phyloP scores from a whole-genome alignment of 1,140 invertebrate genomes.

The Calycopis cecrops region DNA sequence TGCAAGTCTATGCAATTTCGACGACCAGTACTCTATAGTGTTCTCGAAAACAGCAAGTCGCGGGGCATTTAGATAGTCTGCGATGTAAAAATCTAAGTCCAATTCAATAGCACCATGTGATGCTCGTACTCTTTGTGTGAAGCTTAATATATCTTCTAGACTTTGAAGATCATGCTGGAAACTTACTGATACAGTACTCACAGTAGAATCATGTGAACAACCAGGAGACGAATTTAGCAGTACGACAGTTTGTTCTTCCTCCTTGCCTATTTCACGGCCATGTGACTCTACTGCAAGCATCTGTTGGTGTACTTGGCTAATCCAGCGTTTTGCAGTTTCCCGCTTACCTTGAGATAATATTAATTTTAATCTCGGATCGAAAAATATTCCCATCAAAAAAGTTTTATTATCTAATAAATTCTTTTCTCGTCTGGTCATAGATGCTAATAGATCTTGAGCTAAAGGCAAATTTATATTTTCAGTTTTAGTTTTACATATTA shows the following conservation, averaged over 20 bases:
- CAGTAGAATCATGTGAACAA: slow-evolving; percentile 16
- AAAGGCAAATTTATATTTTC: slow-evolving; percentile 5
- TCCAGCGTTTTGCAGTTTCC: not conserved
- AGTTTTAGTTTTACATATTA: slow-evolving; percentile 2
- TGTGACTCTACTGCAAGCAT: slow-evolving; percentile 1
- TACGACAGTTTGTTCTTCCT: slow-evolving; percentile 15
- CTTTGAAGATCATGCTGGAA: slow-evolving; percentile 12
- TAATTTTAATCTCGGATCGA: not conserved
- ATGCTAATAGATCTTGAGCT: not conserved
- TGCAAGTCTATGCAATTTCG: slow-evolving; percentile 12
- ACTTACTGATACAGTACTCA: slow-evolving; percentile 7
- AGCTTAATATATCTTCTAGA: slow-evolving; percentile 15
- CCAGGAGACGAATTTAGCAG: slow-evolving; percentile 12
- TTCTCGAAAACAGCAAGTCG: too few species aligned
- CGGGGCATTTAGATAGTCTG: too few species aligned
- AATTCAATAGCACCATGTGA: slow-evolving; percentile 7
- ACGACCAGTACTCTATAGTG: too few species aligned
- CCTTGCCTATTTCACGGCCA: not conserved
- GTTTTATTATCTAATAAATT: slow-evolving; percentile 3
- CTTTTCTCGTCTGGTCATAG: not conserved
- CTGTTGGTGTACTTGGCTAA: not conserved
- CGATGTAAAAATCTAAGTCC: slow-evolving; percentile 17
- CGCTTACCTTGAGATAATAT: not conserved
- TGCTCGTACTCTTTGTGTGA: slow-evolving; percentile 13
- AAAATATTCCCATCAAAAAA: slow-evolving; percentile 1